Conservation (phyloP, 2,888 invertebrate genomes). For the Synergus gifuensis region DNA sequence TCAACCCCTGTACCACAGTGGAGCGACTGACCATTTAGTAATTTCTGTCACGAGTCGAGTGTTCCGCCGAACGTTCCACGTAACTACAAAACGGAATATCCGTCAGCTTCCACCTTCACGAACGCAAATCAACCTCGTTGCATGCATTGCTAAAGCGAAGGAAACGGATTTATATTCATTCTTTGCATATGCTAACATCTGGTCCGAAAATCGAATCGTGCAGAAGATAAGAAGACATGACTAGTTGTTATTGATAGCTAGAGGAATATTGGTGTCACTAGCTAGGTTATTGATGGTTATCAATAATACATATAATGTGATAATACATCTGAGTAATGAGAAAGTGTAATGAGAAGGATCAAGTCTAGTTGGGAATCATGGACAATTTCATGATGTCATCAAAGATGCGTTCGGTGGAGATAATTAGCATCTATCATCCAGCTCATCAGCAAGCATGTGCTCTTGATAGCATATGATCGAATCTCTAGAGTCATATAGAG, state of each 20-base stretch:
- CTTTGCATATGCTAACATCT: neutral
- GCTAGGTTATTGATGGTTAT: too few relatives aligned
- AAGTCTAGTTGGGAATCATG: neutral
- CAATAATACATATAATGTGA: too few relatives aligned
- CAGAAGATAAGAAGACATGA: neutral
- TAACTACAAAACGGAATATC: slow-evolving; percentile 60
- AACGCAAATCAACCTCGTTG: slow-evolving; percentile 1
- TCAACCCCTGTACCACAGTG: slow-evolving; percentile 48
- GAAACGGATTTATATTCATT: neutral
- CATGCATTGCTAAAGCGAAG: slow-evolving; percentile 7
- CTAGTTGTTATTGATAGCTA: too few relatives aligned
- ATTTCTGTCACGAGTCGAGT: slow-evolving; percentile 77
- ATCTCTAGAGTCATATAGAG: neutral
- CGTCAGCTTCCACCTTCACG: slow-evolving; percentile 24
- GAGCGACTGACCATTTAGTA: slow-evolving; percentile 70
- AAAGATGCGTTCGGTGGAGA: neutral
- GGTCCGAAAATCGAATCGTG: neutral
- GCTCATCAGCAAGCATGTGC: slow-evolving; percentile 5
- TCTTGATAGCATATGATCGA: neutral
- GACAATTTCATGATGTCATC: neutral
- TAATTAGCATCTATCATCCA: slow-evolving; percentile 2
- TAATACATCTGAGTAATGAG: too few relatives aligned
- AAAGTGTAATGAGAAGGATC: neutral
- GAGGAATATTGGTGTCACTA: too few relatives aligned
- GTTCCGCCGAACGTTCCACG: slow-evolving; percentile 65